Evolutionary conservation across 2,888 invertebrate genomes (phyloP).

Genomic region (Erebia palarica): DNA sequence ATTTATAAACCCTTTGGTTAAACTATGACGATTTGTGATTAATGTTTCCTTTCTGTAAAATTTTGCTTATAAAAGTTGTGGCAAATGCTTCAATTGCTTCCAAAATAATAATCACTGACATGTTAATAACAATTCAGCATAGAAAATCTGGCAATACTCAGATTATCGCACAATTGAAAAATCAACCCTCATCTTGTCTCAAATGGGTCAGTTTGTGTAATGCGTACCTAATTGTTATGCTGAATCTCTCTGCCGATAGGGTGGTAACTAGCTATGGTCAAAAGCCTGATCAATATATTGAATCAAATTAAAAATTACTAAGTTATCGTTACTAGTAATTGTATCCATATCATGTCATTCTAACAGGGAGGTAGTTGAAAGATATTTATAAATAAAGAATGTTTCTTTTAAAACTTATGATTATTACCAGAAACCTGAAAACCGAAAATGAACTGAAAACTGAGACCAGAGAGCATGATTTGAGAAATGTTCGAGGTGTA

Average conservation of each 20-base stretch:
- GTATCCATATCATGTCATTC: not conserved
- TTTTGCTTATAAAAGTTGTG: conserved; percentile 1
- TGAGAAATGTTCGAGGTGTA: conserved; percentile 62
- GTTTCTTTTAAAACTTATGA: not conserved
- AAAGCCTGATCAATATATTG: too few species aligned
- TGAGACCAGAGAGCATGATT: conserved; percentile 67
- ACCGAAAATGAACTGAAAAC: conserved; percentile 56
- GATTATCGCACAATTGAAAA: too few species aligned
- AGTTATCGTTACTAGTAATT: too few species aligned
- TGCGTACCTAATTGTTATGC: too few species aligned
- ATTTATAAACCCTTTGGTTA: not conserved
- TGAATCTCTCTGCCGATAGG: too few species aligned
- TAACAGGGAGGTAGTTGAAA: not conserved
- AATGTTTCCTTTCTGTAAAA: not conserved
- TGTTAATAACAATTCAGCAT: too few species aligned
- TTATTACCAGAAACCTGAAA: conserved; percentile 52
- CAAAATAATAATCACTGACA: too few species aligned
- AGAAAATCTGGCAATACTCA: too few species aligned
- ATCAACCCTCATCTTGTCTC: too few species aligned
- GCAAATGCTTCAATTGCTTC: not conserved
- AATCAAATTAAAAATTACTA: too few species aligned
- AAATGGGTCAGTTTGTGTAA: too few species aligned
- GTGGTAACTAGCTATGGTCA: too few species aligned
- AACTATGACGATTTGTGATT: not conserved
- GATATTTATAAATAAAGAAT: not conserved